Conservation (phyloP, 2,797 vertebrate genomes). For the Garrulus glandarius region DNA sequence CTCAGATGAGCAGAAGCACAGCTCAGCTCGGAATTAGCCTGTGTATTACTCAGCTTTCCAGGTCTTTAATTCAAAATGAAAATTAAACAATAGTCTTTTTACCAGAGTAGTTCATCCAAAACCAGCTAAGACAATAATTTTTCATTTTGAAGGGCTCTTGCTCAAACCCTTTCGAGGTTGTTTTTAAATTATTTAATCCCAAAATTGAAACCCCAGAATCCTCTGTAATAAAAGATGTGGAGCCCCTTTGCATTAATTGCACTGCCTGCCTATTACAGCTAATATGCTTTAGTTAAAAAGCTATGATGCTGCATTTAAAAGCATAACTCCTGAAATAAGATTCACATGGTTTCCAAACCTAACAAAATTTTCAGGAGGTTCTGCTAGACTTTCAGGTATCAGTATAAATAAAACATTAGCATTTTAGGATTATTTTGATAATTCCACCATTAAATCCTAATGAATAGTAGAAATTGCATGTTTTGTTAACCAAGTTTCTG, state of each 20-base stretch:
- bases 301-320: constrained; percentile 25
- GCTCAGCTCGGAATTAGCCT: constrained; percentile 69
- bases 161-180: constrained; percentile 18
- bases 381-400: constrained; percentile 31
- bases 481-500: neutral
- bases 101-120: constrained; percentile 52
- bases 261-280: constrained; percentile 26
- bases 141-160: constrained; percentile 59
- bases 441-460: neutral
- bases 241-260: constrained; percentile 19
- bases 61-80: constrained; percentile 80
- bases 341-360: constrained; percentile 13
- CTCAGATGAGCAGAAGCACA: constrained; percentile 70
- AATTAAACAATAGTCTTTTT: constrained; percentile 78
- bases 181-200: constrained; percentile 58
- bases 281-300: constrained; percentile 54
- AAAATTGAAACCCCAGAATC: constrained; percentile 39
- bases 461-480: neutral
- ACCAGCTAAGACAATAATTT: constrained; percentile 63
- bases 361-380: constrained; percentile 56
- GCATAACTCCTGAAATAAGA: constrained; percentile 18
- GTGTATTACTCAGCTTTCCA: constrained; percentile 75
- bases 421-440: constrained; percentile 59
- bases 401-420: constrained; percentile 53
- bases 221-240: constrained; percentile 35